These are phyloP conservation scores for Podargus strigoides DNA, from an alignment of 2,797 vertebrate species.

Conservation along the genomic window DNA sequence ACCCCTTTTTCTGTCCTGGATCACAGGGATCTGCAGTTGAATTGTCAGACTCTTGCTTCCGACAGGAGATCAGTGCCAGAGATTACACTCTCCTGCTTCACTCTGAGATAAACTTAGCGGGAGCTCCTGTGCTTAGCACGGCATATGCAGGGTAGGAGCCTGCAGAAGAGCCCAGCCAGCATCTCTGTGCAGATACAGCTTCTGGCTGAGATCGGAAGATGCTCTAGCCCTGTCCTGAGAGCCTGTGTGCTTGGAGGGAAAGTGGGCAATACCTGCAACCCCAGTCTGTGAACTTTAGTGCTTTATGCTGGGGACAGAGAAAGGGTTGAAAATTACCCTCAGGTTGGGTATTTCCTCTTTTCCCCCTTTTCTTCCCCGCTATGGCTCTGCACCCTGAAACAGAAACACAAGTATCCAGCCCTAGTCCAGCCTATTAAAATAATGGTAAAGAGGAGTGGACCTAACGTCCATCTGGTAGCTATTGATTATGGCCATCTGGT, in stretches of 20 bases:
- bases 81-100: not conserved
- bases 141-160: not conserved
- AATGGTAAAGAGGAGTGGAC: constrained; percentile 30
- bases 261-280: not conserved
- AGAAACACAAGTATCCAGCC: constrained; percentile 6
- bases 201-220: not conserved
- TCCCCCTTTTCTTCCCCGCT: not conserved
- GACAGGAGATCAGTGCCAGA: not conserved
- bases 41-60: not conserved
- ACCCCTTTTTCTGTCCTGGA: not conserved
- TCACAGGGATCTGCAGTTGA: not conserved
- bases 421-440: constrained; percentile 19
- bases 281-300: not conserved
- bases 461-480: constrained; percentile 70
- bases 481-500: constrained; percentile 77
- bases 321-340: not conserved
- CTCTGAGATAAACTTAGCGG: not conserved
- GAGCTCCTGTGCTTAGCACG: not conserved
- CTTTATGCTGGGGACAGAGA: not conserved
- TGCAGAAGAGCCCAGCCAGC: not conserved
- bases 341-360: not conserved
- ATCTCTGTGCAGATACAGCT: not conserved
- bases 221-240: not conserved
- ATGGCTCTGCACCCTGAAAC: constrained; percentile 1
- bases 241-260: not conserved